phyloP scores from a whole-genome alignment of 1,140 invertebrate species.

The Babylonia areolata region DNA sequence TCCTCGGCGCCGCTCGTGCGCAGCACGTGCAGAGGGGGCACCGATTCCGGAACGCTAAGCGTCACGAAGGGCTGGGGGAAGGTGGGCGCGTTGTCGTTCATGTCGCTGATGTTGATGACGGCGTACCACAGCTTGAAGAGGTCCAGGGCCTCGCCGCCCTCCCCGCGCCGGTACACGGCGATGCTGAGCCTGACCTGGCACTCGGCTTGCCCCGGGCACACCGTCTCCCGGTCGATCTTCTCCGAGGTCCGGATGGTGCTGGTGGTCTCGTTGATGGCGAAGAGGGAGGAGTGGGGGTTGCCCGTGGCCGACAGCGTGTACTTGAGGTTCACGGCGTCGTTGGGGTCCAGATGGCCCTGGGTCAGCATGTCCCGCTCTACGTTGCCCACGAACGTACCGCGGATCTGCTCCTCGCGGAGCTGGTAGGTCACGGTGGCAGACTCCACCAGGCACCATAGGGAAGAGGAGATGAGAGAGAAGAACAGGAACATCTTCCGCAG shows the following conservation, averaged over 20 bases:
- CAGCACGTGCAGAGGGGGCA: slow-evolving; percentile 52
- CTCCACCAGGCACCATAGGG: not conserved
- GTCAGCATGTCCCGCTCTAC: slow-evolving; percentile 22
- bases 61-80: slow-evolving; percentile 56
- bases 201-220: slow-evolving; percentile 48
- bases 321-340: not conserved
- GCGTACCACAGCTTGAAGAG: slow-evolving; percentile 42
- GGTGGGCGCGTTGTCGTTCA: slow-evolving; percentile 70
- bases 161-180: slow-evolving; percentile 38
- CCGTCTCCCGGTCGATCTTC: slow-evolving; percentile 61
- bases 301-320: not conserved
- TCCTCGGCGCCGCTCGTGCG: slow-evolving; percentile 60
- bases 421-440: not conserved
- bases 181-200: slow-evolving; percentile 50
- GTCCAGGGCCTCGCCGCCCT: slow-evolving; percentile 40
- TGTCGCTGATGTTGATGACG: slow-evolving; percentile 58
- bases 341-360: not conserved
- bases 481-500: not conserved
- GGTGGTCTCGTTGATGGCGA: slow-evolving; percentile 92
- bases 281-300: slow-evolving; percentile 67
- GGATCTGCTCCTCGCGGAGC: slow-evolving; percentile 29
- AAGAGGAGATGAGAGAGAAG: not conserved
- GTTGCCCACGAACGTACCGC: slow-evolving; percentile 35
- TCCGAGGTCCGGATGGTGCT: slow-evolving; percentile 83
- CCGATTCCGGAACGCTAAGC: slow-evolving; percentile 63